A percentile compares a stretch with the other conserved stretches of the same genome.
phyloP scores from a whole-genome alignment of 1,140 invertebrate species.

The Zaprionus ornatus region DNA sequence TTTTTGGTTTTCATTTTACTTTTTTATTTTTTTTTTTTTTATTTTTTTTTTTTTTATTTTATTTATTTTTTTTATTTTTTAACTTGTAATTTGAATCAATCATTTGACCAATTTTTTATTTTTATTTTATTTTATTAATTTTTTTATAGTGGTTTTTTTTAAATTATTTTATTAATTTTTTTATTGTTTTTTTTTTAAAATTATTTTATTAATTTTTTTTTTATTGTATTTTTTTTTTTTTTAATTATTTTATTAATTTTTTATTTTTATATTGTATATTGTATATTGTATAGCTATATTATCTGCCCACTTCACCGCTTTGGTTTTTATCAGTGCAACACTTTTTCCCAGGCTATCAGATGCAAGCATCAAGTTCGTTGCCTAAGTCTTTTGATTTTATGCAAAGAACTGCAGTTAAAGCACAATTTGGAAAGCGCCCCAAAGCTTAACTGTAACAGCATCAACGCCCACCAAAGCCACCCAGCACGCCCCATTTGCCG shows the following conservation, averaged over 20 bases:
- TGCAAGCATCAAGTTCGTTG: constrained; percentile 41
- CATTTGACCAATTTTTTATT: too few relatives aligned
- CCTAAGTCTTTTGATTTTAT: constrained; percentile 57
- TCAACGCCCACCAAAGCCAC: constrained; percentile 46
- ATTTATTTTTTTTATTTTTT: too few relatives aligned
- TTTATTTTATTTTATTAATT: not conserved
- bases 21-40: too few relatives aligned
- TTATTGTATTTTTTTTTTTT: not conserved
- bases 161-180: not conserved
- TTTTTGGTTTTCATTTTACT: too few relatives aligned
- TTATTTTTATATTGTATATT: not conserved
- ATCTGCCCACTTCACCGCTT: too few relatives aligned
- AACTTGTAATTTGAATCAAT: not conserved
- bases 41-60: too few relatives aligned
- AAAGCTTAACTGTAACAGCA: constrained; percentile 32
- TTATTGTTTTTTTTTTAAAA: not conserved
- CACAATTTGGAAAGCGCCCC: constrained; percentile 17
- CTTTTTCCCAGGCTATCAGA: constrained; percentile 10
- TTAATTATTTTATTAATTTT: not conserved
- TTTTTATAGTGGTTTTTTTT: not conserved
- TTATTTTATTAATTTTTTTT: not conserved
- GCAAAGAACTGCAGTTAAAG: constrained; percentile 4
- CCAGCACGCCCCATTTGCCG: constrained; percentile 68
- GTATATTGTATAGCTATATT: not conserved
- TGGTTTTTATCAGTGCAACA: constrained; percentile 1